Percentiles rank a stretch among this genome's conserved stretches.
These are phyloP conservation scores for Eulimnadia texana DNA, from an alignment of 1,140 invertebrate species.

Conservation along the genomic window DNA sequence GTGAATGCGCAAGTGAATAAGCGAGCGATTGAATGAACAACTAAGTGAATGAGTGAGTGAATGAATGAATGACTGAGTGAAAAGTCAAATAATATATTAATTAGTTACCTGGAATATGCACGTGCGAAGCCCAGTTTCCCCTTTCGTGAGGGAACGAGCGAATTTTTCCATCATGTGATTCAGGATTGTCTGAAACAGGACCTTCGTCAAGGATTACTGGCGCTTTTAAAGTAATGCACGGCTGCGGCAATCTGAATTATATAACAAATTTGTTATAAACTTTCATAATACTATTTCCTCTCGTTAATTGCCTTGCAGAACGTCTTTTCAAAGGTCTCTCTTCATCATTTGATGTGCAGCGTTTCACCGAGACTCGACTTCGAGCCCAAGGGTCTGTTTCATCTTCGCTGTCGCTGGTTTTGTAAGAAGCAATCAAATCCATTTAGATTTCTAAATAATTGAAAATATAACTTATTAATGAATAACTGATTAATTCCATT, in stretches of 20 bases:
- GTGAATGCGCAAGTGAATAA: no score
- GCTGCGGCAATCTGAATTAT: constrained; percentile 11
- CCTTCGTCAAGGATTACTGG: background rate
- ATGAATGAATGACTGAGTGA: background rate
- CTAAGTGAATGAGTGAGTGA: no score
- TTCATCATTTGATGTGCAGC: background rate
- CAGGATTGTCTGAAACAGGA: constrained; percentile 37
- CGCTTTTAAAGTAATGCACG: constrained; percentile 13
- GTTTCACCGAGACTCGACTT: constrained; percentile 13
- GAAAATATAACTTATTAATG: background rate
- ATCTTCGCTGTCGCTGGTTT: constrained; percentile 13
- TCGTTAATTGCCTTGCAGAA: background rate
- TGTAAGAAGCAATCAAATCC: constrained; percentile 11
- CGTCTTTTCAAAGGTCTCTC: background rate
- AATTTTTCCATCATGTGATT: constrained; percentile 43
- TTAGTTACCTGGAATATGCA: constrained; percentile 51
- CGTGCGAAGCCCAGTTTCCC: constrained; percentile 62
- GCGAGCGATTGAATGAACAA: no score
- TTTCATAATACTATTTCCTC: background rate
- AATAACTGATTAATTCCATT: background rate
- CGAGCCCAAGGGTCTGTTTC: constrained; percentile 14
- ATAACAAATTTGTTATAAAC: background rate
- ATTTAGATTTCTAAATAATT: constrained; percentile 1
- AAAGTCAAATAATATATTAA: background rate
- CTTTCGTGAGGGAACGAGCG: constrained; percentile 57